phyloP scores from a whole-genome alignment of 2,797 vertebrate genomes.

The Fratercula arctica region DNA sequence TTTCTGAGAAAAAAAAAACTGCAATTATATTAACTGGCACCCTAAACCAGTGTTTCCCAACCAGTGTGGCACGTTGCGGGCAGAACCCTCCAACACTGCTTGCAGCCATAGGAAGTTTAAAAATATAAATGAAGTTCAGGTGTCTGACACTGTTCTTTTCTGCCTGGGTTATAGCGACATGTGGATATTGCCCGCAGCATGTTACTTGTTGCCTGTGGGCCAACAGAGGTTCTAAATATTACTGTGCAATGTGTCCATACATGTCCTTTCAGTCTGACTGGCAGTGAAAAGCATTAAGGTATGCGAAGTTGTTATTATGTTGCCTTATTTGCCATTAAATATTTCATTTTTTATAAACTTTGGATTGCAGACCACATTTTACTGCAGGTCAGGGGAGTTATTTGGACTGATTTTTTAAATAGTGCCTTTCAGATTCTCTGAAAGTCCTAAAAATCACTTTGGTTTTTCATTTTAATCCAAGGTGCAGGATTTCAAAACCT shows the following conservation, averaged over 20 bases:
- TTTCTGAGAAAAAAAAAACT: not conserved
- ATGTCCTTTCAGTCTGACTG: not conserved
- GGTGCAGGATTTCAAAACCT: not conserved
- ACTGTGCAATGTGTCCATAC: not conserved
- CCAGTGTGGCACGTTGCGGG: not conserved
- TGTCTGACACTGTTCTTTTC: not conserved
- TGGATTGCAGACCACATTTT: not conserved
- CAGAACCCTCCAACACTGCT: not conserved
- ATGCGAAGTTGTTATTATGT: not conserved
- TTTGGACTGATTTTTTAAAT: not conserved
- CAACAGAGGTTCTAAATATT: not conserved
- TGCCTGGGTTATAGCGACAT: not conserved
- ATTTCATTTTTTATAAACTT: not conserved
- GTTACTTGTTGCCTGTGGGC: constrained; percentile 36
- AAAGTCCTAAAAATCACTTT: not conserved
- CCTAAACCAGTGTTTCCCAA: not conserved
- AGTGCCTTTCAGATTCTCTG: not conserved
- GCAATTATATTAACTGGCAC: not conserved
- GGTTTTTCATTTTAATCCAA: not conserved
- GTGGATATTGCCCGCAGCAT: not conserved
- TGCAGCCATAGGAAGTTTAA: constrained; percentile 14
- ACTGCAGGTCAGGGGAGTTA: not conserved
- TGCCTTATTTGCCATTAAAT: not conserved
- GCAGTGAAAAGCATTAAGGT: not conserved
- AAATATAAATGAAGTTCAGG: constrained; percentile 6